phyloP scores from a whole-genome alignment of 2,888 invertebrate genomes.

The Heliconius hortense region DNA sequence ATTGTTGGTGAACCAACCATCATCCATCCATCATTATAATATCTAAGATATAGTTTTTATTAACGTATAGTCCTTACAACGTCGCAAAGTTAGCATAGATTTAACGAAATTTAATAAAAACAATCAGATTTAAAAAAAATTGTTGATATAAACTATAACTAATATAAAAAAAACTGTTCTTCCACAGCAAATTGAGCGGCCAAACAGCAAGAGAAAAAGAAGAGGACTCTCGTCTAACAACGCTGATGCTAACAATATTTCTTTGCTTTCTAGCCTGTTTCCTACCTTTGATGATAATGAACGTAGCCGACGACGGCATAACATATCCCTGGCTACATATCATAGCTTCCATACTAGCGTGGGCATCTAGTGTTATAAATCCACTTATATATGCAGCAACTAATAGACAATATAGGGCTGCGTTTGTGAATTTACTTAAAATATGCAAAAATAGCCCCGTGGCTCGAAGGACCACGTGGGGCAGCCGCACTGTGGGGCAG shows the following conservation, averaged over 20 bases:
- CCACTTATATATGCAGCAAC: constrained; percentile 95
- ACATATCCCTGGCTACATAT: constrained; percentile 88
- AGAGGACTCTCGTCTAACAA: constrained; percentile 91
- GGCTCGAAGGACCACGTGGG: constrained; percentile 68
- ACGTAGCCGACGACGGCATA: constrained; percentile 91
- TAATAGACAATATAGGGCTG: constrained; percentile 89
- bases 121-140: no score
- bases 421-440: constrained; percentile 81
- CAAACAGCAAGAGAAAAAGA: constrained; percentile 77
- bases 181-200: constrained; percentile 73
- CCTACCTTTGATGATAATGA: constrained; percentile 93
- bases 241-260: constrained; percentile 94
- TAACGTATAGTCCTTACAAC: no score
- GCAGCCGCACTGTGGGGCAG: constrained; percentile 73
- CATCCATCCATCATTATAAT: no score
- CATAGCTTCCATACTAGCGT: constrained; percentile 91
- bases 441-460: constrained; percentile 69
- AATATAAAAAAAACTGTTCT: not conserved
- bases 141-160: no score
- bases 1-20: no score
- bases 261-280: constrained; percentile 92
- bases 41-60: no score
- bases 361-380: constrained; percentile 95
- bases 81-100: no score
- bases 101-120: no score